These are phyloP conservation scores for Thoracochromis brauschi DNA, from an alignment of 2,113 vertebrate species.

Conservation along the genomic window DNA sequence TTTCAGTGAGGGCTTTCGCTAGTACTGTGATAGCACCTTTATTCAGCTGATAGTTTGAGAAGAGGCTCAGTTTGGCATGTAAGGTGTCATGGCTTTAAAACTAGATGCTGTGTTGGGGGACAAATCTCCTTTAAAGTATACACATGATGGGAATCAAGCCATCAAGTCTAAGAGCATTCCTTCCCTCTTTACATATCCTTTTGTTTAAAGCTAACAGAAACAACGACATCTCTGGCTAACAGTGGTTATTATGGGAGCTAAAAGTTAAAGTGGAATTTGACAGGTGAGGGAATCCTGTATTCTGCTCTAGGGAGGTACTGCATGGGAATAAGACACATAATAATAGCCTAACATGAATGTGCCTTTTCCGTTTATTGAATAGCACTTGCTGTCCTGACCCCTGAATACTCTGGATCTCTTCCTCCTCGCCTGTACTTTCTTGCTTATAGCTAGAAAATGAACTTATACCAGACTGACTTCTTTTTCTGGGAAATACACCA, in stretches of 20 bases:
- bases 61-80: background rate
- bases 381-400: background rate
- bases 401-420: background rate
- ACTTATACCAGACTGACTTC: background rate
- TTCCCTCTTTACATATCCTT: rapidly evolving
- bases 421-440: background rate
- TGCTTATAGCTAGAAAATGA: background rate
- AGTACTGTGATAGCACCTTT: background rate
- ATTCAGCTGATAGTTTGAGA: background rate
- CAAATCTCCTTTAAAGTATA: background rate
- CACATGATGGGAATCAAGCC: background rate
- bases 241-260: background rate
- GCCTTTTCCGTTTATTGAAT: background rate
- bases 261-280: background rate
- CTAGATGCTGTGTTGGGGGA: background rate
- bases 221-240: background rate
- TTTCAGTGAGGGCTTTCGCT: background rate
- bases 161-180: background rate
- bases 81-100: background rate
- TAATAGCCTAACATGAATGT: background rate
- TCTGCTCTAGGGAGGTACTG: background rate
- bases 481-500: background rate
- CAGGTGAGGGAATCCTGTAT: background rate
- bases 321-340: background rate
- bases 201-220: background rate